Evolutionary conservation across 2,797 vertebrate species (phyloP).

Genomic region (Enteromius treurensis): DNA sequence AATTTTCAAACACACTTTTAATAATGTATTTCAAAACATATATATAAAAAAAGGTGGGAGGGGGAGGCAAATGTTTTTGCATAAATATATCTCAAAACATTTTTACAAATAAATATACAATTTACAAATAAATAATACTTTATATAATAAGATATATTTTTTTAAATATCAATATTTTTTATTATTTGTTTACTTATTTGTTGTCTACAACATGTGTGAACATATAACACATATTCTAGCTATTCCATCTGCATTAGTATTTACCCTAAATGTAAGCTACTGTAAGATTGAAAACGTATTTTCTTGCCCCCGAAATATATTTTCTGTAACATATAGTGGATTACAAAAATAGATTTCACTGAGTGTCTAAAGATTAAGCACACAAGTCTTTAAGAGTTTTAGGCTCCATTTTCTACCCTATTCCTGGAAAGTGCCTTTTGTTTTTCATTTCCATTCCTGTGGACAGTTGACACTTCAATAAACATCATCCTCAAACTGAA

Average conservation of each 20-base stretch:
- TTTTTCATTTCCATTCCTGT: conserved; percentile 49
- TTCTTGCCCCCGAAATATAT: neutral
- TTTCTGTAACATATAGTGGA: neutral
- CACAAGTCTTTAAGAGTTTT: neutral
- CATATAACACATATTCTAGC: neutral
- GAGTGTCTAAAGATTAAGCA: neutral
- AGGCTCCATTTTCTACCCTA: neutral
- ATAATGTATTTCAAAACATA: too few species aligned
- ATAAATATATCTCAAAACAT: too few species aligned
- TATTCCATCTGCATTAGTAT: neutral
- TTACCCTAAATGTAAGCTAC: neutral
- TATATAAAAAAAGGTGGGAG: too few species aligned
- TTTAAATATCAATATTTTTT: neutral
- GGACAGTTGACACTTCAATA: conserved; percentile 43
- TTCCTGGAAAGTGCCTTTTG: conserved; percentile 32
- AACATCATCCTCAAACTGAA: conserved; percentile 47
- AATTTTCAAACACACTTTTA: too few species aligned
- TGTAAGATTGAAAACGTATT: neutral
- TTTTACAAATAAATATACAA: too few species aligned
- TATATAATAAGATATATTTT: neutral
- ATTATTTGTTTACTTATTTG: neutral
- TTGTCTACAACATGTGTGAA: neutral
- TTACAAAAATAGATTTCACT: neutral
- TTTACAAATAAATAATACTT: too few species aligned
- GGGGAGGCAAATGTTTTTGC: too few species aligned